Base-by-base conservation (phyloP, 92 coral and sea anemone genomes). In the Pocillopora meandrina region DNA sequence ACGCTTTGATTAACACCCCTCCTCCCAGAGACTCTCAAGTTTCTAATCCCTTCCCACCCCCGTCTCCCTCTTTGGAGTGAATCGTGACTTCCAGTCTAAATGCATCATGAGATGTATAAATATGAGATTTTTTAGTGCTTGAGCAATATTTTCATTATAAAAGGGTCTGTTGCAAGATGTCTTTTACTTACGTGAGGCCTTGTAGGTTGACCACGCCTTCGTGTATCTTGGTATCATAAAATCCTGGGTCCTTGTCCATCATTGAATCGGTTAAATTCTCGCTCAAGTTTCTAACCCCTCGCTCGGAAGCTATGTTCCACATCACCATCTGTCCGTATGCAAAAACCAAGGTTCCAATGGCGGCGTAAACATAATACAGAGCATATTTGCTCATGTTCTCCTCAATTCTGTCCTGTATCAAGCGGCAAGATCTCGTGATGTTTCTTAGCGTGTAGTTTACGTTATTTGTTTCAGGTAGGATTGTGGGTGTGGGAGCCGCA, bases 321-420 rank as follows among this genome's bases (percentile, higher is more conserved):
- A 94, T 88, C 19, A 96, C 84, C 72, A 90, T 91, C 76, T 96
- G 98, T 26, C 98, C 98, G 31, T 92, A 94, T 18, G 98, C 97
- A 81, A 97, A 96, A 23, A 92, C 23, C 36, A 96, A 84, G 42
- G 98, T 96, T 15, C 86, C 95, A 14, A 96, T 70, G 10, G 98
- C 98, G 5, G 98, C 98, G 58, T 85, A 94, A 4, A 93, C 73
- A 76, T 96, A 96, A 73, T 94, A 96, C 59, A 85, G 31, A 0
- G 94, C 95, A 82, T 90, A 96, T 77, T 90, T 91, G 59, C 86
- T 86, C 98, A 94, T 92, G 75, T 89, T 85, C n/a, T 84, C 80
- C 70, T 89, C 97, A 2, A 91, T 69, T 49, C 85, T 91, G 66
- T 61, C 77, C 66, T 89, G 89, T 34, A 82, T 78, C 80, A 66